Percentiles rank a stretch among this genome's conserved stretches.
These are phyloP conservation scores for Drosophila kambysellisi DNA, from an alignment of 2,888 invertebrate species.

Conservation along the genomic window DNA sequence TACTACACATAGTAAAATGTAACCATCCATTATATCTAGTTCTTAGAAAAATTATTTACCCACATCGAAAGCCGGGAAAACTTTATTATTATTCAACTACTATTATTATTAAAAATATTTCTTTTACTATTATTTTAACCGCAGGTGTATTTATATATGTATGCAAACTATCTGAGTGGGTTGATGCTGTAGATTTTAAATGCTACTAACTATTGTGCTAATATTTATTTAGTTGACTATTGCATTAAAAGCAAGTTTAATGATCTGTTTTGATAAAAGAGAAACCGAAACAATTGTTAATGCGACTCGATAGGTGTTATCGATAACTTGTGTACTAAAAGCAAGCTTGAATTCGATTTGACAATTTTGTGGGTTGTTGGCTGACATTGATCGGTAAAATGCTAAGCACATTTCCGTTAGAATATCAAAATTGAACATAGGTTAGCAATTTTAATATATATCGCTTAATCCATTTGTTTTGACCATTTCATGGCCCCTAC, in stretches of 20 bases:
- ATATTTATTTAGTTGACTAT: slow-evolving; percentile 1
- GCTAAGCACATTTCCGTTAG: background rate
- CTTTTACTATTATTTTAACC: background rate
- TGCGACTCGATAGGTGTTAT: background rate
- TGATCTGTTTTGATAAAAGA: background rate
- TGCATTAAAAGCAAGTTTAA: background rate
- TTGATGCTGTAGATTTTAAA: slow-evolving; percentile 2
- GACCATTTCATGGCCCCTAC: background rate
- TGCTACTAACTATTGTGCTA: slow-evolving; percentile 17
- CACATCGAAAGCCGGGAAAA: background rate
- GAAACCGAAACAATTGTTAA: background rate
- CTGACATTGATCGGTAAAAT: background rate
- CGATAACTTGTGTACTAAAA: background rate
- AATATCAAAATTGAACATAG: background rate
- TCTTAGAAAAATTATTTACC: background rate
- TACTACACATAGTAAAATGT: background rate
- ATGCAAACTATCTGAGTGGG: slow-evolving; percentile 4
- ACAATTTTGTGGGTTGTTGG: too few species aligned
- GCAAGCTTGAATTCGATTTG: too few species aligned
- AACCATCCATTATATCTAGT: background rate
- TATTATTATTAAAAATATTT: background rate
- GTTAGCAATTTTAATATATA: background rate
- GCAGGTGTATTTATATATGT: background rate
- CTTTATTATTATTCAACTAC: background rate
- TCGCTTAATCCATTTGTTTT: slow-evolving; percentile 11